A percentile compares a stretch with the other conserved stretches of the same genome.
Conservation (phyloP, 2,888 invertebrate genomes). For the Erpobdella octoculata region DNA sequence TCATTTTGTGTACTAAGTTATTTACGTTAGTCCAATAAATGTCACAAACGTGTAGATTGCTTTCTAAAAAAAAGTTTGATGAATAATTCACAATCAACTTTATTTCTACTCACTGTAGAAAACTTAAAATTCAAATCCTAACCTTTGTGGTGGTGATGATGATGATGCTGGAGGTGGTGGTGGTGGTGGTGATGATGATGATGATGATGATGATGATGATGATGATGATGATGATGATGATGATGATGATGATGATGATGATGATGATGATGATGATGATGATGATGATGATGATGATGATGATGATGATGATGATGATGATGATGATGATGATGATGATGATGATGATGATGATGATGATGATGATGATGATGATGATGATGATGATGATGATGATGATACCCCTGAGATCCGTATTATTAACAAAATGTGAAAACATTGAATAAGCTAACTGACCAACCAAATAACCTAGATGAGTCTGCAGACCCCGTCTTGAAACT, state of each 20-base stretch:
- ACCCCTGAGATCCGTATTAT: no score
- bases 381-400: slow-evolving; percentile 6
- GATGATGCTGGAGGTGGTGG: neutral
- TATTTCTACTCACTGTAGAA: no score
- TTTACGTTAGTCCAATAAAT: no score
- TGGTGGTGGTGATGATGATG: neutral
- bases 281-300: neutral
- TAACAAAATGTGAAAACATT: no score
- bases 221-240: neutral
- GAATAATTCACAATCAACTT: no score
- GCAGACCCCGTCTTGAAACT: slow-evolving; percentile 4
- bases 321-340: neutral
- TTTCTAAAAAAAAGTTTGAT: no score
- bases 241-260: neutral
- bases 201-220: slow-evolving; percentile 13
- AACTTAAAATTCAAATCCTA: no score
- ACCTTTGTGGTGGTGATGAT: no score
- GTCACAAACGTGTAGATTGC: no score
- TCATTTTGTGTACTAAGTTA: no score
- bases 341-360: slow-evolving; percentile 17
- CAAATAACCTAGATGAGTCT: neutral
- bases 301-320: neutral
- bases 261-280: neutral
- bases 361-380: slow-evolving; percentile 8
- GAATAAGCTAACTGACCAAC: no score